Evolutionary conservation across 1,140 invertebrate genomes (phyloP).

Genomic region (Zeugodacus cucurbitae): DNA sequence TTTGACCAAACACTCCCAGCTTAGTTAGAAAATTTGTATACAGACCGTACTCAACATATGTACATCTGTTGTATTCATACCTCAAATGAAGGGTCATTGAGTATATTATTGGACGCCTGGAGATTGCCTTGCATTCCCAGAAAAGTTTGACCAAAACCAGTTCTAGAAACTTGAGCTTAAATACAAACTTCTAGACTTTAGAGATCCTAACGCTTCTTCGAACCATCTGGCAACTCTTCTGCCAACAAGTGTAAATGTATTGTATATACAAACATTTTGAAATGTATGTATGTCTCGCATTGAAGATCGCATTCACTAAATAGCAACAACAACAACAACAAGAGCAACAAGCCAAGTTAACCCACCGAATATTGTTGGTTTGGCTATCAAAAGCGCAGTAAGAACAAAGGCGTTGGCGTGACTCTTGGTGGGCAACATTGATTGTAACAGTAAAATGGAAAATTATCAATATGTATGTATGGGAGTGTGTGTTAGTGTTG

Average conservation of each 20-base stretch:
- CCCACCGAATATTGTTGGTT: background rate
- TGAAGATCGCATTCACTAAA: background rate
- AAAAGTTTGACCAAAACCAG: background rate
- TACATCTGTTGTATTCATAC: too few species aligned
- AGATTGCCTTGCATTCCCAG: too few species aligned
- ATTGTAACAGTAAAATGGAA: background rate
- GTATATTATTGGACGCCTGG: too few species aligned
- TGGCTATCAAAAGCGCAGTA: background rate
- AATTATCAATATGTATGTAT: background rate
- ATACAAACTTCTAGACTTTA: background rate
- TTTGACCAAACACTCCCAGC: too few species aligned
- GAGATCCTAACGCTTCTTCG: background rate
- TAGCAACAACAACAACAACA: background rate
- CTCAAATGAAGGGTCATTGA: too few species aligned
- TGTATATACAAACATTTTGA: background rate
- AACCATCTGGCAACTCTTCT: background rate
- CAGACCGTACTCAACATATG: too few species aligned
- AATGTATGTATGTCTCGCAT: background rate
- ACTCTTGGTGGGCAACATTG: background rate
- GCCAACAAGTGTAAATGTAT: background rate
- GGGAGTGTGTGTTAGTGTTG: background rate
- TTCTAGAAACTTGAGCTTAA: background rate
- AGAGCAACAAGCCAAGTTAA: background rate
- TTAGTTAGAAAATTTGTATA: too few species aligned
- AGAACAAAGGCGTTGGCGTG: constrained; percentile 3